Percentiles rank a stretch among this genome's conserved stretches.
Conservation (phyloP, 2,888 invertebrate species). For the Amphipyra berbera region DNA sequence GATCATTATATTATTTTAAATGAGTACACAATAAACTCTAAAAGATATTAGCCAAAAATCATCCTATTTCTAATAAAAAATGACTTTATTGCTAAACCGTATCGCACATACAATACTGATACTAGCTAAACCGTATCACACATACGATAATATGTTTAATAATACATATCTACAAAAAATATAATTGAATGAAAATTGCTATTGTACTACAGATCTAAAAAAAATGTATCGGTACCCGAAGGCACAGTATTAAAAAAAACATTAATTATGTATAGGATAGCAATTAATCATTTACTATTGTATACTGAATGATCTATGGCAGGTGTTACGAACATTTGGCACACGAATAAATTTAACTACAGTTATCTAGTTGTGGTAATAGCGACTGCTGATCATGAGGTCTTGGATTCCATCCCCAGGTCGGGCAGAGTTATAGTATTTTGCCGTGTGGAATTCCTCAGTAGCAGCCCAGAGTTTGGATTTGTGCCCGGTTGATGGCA, state of each 20-base stretch:
- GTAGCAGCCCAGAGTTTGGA: no score
- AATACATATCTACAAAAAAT: conserved; percentile 18
- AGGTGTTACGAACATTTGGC: conserved; percentile 22
- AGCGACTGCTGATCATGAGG: no score
- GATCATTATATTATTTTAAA: no score
- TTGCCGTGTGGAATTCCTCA: no score
- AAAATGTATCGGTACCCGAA: conserved; percentile 20
- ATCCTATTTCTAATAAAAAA: background rate
- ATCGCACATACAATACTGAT: no score
- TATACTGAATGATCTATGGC: conserved; percentile 21
- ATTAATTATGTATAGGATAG: conserved; percentile 37
- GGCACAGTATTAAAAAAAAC: conserved; percentile 34
- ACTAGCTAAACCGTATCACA: background rate
- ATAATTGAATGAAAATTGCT: conserved; percentile 38
- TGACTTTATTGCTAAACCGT: background rate
- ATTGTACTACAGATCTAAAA: conserved; percentile 12
- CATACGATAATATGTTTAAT: background rate
- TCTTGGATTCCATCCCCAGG: no score
- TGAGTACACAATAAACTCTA: no score
- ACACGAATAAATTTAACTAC: no score
- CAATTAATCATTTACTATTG: conserved; percentile 44
- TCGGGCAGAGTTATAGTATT: no score
- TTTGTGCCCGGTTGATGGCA: no score
- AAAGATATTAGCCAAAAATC: background rate
- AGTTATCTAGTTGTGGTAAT: no score